Evolutionary conservation across 2,113 vertebrate species (phyloP).

Genomic region (Kryptolebias marmoratus): DNA sequence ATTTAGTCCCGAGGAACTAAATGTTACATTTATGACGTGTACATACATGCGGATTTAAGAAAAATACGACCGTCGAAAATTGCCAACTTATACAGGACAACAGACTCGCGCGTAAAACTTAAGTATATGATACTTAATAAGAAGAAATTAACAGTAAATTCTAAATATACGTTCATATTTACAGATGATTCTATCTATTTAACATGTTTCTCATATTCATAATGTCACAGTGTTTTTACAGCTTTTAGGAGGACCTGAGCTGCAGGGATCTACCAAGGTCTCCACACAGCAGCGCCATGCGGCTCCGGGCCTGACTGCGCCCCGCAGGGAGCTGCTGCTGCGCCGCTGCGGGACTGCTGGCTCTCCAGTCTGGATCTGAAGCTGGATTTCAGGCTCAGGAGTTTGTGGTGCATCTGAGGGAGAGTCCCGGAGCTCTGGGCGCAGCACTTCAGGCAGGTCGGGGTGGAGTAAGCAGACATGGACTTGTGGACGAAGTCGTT

Average conservation of each 20-base stretch:
- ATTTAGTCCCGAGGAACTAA: slow-evolving; percentile 74
- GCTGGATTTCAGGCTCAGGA: slow-evolving; percentile 69
- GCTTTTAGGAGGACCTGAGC: not conserved
- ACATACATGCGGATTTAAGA: slow-evolving; percentile 79
- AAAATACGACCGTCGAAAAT: slow-evolving; percentile 73
- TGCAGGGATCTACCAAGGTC: slow-evolving; percentile 84
- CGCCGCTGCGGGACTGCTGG: slow-evolving; percentile 24
- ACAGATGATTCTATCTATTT: slow-evolving; percentile 32
- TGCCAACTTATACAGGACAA: slow-evolving; percentile 71
- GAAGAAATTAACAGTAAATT: slow-evolving; percentile 59
- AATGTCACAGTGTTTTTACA: slow-evolving; percentile 8
- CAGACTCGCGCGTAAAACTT: slow-evolving; percentile 64
- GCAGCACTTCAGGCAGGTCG: slow-evolving; percentile 71
- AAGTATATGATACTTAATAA: slow-evolving; percentile 80
- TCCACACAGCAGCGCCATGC: slow-evolving; percentile 55
- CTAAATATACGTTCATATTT: slow-evolving; percentile 39
- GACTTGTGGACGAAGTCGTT: slow-evolving; percentile 79
- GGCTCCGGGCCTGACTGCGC: slow-evolving; percentile 27
- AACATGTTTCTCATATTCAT: not conserved
- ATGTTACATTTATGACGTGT: slow-evolving; percentile 74
- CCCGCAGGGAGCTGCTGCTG: not conserved
- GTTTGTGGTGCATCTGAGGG: slow-evolving; percentile 70
- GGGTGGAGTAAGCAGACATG: slow-evolving; percentile 33
- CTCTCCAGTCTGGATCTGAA: slow-evolving; percentile 47
- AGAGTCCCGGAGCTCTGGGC: slow-evolving; percentile 57